These are phyloP conservation scores for Isurus oxyrinchus DNA, from an alignment of 2,113 vertebrate species.

Conservation along the genomic window DNA sequence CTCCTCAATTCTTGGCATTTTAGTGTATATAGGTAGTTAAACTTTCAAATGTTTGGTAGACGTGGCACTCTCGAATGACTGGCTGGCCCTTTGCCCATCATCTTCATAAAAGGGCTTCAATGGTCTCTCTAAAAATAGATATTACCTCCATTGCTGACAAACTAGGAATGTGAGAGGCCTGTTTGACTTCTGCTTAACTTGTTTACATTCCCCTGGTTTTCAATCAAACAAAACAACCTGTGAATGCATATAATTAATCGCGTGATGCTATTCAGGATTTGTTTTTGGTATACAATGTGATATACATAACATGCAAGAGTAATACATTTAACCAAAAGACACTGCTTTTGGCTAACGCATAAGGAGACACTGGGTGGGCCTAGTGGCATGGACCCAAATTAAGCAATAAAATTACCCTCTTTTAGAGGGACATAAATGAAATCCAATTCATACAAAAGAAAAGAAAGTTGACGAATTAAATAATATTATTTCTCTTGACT, in stretches of 20 bases:
- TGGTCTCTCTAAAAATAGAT: background rate
- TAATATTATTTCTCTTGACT: background rate
- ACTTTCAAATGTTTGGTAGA: background rate
- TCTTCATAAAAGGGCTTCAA: background rate
- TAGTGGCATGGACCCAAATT: no score
- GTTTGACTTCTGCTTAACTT: background rate
- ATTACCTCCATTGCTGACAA: background rate
- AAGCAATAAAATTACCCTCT: background rate
- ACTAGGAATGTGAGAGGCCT: background rate
- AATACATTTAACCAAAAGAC: background rate
- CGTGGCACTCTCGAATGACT: background rate
- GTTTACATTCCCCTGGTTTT: background rate
- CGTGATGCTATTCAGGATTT: background rate
- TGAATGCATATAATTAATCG: background rate
- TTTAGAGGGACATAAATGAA: background rate
- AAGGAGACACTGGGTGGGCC: background rate
- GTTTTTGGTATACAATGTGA: background rate
- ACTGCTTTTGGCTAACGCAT: background rate
- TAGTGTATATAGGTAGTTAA: background rate
- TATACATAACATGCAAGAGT: background rate
- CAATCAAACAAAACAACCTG: background rate
- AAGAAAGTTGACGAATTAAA: background rate
- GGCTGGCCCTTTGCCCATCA: background rate
- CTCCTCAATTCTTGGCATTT: background rate
- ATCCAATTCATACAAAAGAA: background rate